Conservation (phyloP, 2,888 invertebrate species). For the Automeris io region DNA sequence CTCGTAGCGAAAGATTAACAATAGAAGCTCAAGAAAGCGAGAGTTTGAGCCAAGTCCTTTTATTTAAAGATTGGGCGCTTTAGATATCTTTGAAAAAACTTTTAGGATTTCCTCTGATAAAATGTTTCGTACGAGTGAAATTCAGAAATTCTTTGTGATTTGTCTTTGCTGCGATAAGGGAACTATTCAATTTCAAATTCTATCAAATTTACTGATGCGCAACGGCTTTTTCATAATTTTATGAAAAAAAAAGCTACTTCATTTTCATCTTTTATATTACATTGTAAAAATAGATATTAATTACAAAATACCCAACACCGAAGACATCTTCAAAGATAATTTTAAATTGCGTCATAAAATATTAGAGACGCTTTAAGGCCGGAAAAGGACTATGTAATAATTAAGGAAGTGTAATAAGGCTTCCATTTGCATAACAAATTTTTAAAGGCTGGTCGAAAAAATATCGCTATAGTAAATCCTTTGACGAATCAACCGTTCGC, state of each 20-base stretch:
- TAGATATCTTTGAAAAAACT: conserved; percentile 56
- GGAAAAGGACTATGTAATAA: conserved; percentile 58
- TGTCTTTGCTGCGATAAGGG: conserved; percentile 53
- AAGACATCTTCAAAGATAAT: conserved; percentile 39
- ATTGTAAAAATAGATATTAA: too few relatives aligned
- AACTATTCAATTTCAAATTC: too few relatives aligned
- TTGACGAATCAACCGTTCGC: conserved; percentile 43
- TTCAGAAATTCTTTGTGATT: conserved; percentile 59
- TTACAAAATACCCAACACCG: too few relatives aligned
- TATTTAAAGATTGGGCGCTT: conserved; percentile 53
- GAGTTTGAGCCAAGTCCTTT: conserved; percentile 53
- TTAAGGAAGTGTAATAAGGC: conserved; percentile 66
- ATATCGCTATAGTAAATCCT: conserved; percentile 51
- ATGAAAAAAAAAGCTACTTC: too few relatives aligned
- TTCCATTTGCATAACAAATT: conserved; percentile 66
- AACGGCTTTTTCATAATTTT: too few relatives aligned
- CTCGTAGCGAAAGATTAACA: too few relatives aligned
- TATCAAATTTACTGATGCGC: conserved; percentile 30
- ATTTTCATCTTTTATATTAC: too few relatives aligned
- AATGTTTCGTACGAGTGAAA: conserved; percentile 63
- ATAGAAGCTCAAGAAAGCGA: conserved; percentile 47
- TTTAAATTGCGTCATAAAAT: conserved; percentile 63
- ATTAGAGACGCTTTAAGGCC: conserved; percentile 52
- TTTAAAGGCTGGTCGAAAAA: conserved; percentile 42
- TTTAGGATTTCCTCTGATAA: conserved; percentile 49